These are phyloP conservation scores for Bursaphelenchus okinawaensis DNA, from an alignment of 2,888 invertebrate species.

Conservation along the genomic window DNA sequence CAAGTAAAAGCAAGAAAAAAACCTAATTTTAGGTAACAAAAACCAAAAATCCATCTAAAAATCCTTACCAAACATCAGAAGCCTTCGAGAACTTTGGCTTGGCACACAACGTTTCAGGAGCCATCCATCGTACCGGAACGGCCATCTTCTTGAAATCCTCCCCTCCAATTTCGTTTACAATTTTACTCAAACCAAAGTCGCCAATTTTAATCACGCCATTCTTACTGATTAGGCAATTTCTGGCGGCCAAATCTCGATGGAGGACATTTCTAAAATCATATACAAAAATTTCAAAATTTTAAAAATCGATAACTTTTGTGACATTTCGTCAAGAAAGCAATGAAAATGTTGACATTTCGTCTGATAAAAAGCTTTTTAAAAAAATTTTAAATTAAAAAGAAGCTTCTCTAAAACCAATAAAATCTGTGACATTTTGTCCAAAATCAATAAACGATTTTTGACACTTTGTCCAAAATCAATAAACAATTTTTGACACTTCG, in stretches of 20 bases:
- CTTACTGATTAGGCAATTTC: conserved; percentile 68
- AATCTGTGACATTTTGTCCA: too few relatives aligned
- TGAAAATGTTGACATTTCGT: too few relatives aligned
- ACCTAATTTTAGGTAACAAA: too few relatives aligned
- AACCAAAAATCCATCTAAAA: background rate
- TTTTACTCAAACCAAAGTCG: conserved; percentile 51
- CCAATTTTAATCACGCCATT: conserved; percentile 52
- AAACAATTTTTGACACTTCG: too few relatives aligned
- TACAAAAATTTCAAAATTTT: background rate
- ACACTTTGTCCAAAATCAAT: too few relatives aligned
- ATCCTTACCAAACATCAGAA: conserved; percentile 36
- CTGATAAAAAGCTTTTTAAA: too few relatives aligned
- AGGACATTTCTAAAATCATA: conserved; percentile 66
- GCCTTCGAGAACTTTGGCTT: conserved; percentile 32
- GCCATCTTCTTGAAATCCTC: conserved; percentile 11
- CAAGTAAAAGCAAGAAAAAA: too few relatives aligned
- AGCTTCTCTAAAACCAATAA: background rate
- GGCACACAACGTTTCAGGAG: conserved; percentile 37
- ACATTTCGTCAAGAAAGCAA: too few relatives aligned
- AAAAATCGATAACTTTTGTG: too few relatives aligned
- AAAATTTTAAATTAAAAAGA: too few relatives aligned
- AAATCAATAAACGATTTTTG: too few relatives aligned
- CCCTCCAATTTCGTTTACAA: conserved; percentile 16
- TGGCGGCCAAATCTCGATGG: conserved; percentile 77
- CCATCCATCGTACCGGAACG: conserved; percentile 30